Conservation (phyloP, 2,113 vertebrate genomes). For the Neofelis nebulosa region DNA sequence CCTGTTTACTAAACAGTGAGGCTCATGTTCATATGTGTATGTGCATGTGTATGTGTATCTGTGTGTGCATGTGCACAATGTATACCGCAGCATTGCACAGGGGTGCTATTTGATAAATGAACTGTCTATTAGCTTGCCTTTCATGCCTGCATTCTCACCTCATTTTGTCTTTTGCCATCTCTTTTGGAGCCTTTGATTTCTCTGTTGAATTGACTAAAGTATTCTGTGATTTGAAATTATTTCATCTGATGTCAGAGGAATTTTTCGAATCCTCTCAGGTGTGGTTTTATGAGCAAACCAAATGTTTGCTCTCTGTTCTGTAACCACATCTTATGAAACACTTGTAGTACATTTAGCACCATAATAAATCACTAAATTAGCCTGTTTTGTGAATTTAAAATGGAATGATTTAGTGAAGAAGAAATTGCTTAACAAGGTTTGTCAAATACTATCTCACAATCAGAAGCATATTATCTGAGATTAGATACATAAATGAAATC, state of each 20-base stretch:
- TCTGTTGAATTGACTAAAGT: constrained; percentile 41
- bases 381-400: constrained; percentile 38
- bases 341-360: not conserved
- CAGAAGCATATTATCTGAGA: constrained; percentile 21
- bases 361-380: constrained; percentile 52
- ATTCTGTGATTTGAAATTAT: constrained; percentile 60
- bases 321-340: not conserved
- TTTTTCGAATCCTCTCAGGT: constrained; percentile 23
- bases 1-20: not conserved
- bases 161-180: constrained; percentile 23
- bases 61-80: fast-evolving
- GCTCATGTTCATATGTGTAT: not conserved
- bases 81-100: not conserved
- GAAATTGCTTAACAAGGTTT: not conserved
- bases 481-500: constrained; percentile 8
- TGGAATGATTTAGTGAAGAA: constrained; percentile 36
- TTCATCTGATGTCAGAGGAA: not conserved
- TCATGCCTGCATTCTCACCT: constrained; percentile 46
- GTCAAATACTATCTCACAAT: constrained; percentile 52
- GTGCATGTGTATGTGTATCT: fast-evolving
- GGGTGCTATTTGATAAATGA: constrained; percentile 44
- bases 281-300: constrained; percentile 18
- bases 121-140: constrained; percentile 33
- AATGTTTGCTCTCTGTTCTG: constrained; percentile 56
- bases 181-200: constrained; percentile 49